Conservation (phyloP, 2,888 invertebrate genomes). For the Bruchidius siliquastri region DNA sequence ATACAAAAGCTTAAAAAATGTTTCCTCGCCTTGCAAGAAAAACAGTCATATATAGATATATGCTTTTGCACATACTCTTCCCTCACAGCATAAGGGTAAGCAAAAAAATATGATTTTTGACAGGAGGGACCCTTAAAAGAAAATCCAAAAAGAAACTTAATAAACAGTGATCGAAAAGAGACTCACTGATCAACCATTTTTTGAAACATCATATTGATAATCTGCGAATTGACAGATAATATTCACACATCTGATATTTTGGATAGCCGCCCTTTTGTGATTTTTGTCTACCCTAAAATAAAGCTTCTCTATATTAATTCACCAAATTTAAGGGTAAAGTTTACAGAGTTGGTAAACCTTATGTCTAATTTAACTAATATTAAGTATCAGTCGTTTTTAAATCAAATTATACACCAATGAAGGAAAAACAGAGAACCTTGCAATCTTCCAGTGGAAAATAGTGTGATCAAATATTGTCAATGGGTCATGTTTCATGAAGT, state of each 20-base stretch:
- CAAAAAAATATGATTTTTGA: not conserved
- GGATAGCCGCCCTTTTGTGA: not conserved
- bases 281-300: not conserved
- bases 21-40: not conserved
- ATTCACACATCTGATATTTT: not conserved
- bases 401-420: constrained; percentile 6
- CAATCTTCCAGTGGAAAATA: not conserved
- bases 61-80: not conserved
- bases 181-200: too few species aligned
- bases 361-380: constrained; percentile 19
- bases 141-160: too few species aligned
- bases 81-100: not conserved
- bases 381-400: constrained; percentile 22
- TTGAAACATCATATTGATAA: too few species aligned
- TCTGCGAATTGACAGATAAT: too few species aligned
- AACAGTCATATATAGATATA: not conserved
- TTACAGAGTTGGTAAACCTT: not conserved
- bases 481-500: constrained; percentile 1
- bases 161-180: too few species aligned
- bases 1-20: not conserved
- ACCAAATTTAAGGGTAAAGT: not conserved
- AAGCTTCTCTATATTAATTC: not conserved
- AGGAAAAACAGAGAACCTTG: constrained; percentile 3
- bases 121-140: too few species aligned
- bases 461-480: constrained; percentile 6